A percentile compares a stretch with the other conserved stretches of the same genome.
Conservation (phyloP, 2,888 invertebrate genomes). For the Vanessa cardui region DNA sequence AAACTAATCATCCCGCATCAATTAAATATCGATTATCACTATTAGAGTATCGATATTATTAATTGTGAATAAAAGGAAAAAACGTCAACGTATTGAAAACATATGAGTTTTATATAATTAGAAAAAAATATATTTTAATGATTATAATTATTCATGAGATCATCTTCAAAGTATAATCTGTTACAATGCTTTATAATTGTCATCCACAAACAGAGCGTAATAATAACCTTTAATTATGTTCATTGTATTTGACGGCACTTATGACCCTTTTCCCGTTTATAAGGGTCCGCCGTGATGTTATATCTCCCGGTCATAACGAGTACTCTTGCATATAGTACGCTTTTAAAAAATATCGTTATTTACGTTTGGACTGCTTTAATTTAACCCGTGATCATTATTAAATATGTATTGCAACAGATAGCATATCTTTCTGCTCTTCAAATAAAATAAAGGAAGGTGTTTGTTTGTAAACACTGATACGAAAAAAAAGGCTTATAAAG, state of each 20-base stretch:
- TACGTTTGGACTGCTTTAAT: slow-evolving; percentile 4
- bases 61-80: too few relatives aligned
- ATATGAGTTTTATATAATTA: neutral
- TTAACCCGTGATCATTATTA: slow-evolving; percentile 7
- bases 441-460: too few relatives aligned
- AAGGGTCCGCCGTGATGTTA: slow-evolving; percentile 37
- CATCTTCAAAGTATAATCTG: neutral
- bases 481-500: too few relatives aligned
- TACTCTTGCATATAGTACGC: neutral
- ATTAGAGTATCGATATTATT: too few relatives aligned
- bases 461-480: neutral
- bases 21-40: slow-evolving; percentile 4
- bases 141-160: neutral
- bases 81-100: too few relatives aligned
- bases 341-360: slow-evolving; percentile 11
- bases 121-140: neutral
- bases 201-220: slow-evolving; percentile 20
- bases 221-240: slow-evolving; percentile 34
- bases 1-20: slow-evolving; percentile 47
- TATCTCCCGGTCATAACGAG: slow-evolving; percentile 13
- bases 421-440: too few relatives aligned
- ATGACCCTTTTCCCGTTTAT: slow-evolving; percentile 27
- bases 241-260: slow-evolving; percentile 38
- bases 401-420: neutral
- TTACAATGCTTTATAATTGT: slow-evolving; percentile 13